Evolutionary conservation across 2,113 vertebrate genomes (phyloP), one percentile per base, ranked within the genome.

Genomic region (Mastomys coucha): DNA sequence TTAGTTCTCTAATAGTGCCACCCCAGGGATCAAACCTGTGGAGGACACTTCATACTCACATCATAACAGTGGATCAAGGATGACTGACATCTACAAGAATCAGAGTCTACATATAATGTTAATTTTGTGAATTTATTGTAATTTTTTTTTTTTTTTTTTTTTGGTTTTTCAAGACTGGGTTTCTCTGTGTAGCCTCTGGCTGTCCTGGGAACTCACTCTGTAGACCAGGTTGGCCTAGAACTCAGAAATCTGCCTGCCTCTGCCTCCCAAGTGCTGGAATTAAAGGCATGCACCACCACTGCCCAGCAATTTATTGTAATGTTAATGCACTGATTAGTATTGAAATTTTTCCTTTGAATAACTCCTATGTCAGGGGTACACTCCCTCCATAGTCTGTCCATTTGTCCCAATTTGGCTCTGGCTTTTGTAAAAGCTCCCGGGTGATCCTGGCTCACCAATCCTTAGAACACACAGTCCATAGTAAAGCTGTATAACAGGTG

Each of bases 91-190:
- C 2, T 7, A 42, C 56, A 19, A 73, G 77, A 92, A 53, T 85
- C 88, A 70, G 20, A 84, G 81, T 76, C 80, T 26, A 82, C 42
- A 92, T 45, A 53, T n/a, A 88, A 92, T 70, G 88, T 96, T 28
- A 70, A 77, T 28, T 92, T 94, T 84, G 49, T 77, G 33, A 51
- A 58, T 81, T 56, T 81, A 36, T 60, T 39, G 11, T 39, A 60
- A 51, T 86, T 45, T 82, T 87, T 45, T 45, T 45, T 45, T 45
- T 45, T 42, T 86, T 45, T 82, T 87, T 45, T 45, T 45, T 45
- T 45, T 45, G 45, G 5, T 45, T 45, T 45, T 45, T 45, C 45
- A 45, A 45, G 45, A 45, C 45, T 4, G 45, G 45, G 45, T 45
- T 45, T 45, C 45, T 45, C 45, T 45, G 45, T 45, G 45, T 45